Conservation (phyloP, 2,888 invertebrate genomes). For the Mesochorus sp. region DNA sequence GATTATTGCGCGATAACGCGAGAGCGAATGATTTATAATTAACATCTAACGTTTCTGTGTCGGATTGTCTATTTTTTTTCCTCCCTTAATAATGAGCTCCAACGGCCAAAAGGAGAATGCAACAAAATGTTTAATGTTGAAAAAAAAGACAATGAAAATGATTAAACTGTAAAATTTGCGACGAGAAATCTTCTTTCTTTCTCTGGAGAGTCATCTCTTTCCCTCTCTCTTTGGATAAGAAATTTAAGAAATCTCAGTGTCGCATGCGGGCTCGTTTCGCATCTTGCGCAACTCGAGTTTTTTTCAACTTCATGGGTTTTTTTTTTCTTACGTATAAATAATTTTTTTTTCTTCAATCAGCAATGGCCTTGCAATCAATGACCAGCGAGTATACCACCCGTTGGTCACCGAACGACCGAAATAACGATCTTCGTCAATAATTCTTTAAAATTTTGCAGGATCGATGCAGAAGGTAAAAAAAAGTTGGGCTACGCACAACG, state of each 20-base stretch:
- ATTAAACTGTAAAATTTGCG: background rate
- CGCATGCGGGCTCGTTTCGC: slow-evolving; percentile 10
- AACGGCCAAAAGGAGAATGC: background rate
- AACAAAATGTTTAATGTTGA: background rate
- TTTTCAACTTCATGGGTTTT: slow-evolving; percentile 9
- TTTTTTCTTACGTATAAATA: slow-evolving; percentile 25
- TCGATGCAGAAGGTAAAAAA: background rate
- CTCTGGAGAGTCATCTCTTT: background rate
- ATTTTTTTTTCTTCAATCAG: too few relatives aligned
- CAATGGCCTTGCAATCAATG: slow-evolving; percentile 71
- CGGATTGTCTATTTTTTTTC: background rate
- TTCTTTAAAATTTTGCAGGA: background rate
- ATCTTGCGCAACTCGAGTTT: slow-evolving; percentile 40
- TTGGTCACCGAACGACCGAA: slow-evolving; percentile 44
- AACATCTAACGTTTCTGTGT: background rate
- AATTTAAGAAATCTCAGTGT: slow-evolving; percentile 36
- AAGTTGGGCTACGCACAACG: background rate
- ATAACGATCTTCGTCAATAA: slow-evolving; percentile 14
- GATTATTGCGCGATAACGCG: slow-evolving; percentile 40
- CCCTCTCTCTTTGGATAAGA: too few relatives aligned
- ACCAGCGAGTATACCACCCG: slow-evolving; percentile 63
- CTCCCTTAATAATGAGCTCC: background rate
- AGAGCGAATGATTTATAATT: slow-evolving; percentile 37
- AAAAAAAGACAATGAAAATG: background rate
- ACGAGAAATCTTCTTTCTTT: slow-evolving; percentile 2